Base-by-base conservation (phyloP, 2,113 vertebrate species). In the Hippocampus mohnikei region DNA sequence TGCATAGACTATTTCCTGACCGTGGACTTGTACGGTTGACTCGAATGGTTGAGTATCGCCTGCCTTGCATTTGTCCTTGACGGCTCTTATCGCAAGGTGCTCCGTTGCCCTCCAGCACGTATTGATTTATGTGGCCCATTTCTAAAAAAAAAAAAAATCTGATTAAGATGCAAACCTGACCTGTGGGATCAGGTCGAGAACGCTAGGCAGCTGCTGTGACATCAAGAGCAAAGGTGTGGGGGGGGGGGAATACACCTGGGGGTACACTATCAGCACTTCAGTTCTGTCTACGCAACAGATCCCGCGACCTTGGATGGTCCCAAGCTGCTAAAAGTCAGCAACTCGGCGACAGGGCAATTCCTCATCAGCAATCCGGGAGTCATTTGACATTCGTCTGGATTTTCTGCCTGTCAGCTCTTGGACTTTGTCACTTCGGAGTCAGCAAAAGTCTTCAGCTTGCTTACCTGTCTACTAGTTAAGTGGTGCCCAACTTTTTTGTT, bases 371-470 rank as follows among this genome's bases (percentile, higher is more conserved):
- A 66, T 60, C 81, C 74, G 61, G 37, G 67, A 80, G 84, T 74
- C 74, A 72, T 76, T 48, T 74, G 76, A 70, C 62, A 70, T 85
- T 84, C 76, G 76, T 88, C 81, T 79, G 83, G 78, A 70, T 81
- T 85, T 89, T 90, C 74, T 88, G 81, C 79, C 79, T 41, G 91
- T 92, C 91, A 92, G 91, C 90, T 70, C 50, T 88, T 81, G 74
- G 58, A 66, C 69, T 73, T 70, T 53, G 80, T 76, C 84, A 78
- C 76, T 74, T 72, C 46, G 44, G 70, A 83, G 87, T 89, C 88
- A 87, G 88, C 90, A 86, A 64, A 86, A 81, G 80, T 75, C 75
- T 81, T 77, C 73, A 74, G 76, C 75, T 82, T 70, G 64, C 69
- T 71, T 71, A 66, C 50, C 61, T 85, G 81, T 73, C 53, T 44